Conservation (phyloP, 2,113 vertebrate species). For the Sylvietta virens region DNA sequence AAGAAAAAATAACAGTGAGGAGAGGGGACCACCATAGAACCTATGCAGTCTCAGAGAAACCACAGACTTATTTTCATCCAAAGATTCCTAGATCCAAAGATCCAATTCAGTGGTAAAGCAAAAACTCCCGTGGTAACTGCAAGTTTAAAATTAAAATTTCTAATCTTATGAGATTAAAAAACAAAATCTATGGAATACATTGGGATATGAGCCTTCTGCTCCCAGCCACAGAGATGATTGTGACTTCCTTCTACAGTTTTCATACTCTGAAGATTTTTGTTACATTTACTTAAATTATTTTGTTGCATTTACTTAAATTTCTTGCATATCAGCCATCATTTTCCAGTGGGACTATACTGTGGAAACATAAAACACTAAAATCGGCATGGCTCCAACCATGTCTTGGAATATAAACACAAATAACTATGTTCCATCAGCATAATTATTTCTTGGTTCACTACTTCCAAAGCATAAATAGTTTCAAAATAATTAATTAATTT, state of each 20-base stretch:
- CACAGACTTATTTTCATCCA: not conserved
- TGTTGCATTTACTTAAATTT: not conserved
- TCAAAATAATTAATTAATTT: not conserved
- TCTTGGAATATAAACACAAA: not conserved
- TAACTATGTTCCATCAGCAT: not conserved
- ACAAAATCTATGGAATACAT: not conserved
- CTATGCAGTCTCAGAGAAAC: not conserved
- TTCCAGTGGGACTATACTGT: not conserved
- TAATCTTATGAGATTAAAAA: not conserved
- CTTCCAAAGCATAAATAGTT: not conserved
- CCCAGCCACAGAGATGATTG: not conserved
- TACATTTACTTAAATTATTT: not conserved
- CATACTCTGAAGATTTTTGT: not conserved
- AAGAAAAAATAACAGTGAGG: not conserved
- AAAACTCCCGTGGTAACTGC: not conserved
- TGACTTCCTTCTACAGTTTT: not conserved
- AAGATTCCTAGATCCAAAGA: not conserved
- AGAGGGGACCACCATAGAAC: not conserved
- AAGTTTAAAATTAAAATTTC: not conserved
- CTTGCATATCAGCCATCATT: not conserved
- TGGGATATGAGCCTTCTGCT: not conserved
- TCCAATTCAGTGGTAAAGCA: not conserved
- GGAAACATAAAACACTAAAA: not conserved
- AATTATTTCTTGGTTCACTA: not conserved
- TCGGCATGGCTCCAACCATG: no score